Base-by-base conservation (phyloP, 2,113 vertebrate species). In the Addax nasomaculatus region DNA sequence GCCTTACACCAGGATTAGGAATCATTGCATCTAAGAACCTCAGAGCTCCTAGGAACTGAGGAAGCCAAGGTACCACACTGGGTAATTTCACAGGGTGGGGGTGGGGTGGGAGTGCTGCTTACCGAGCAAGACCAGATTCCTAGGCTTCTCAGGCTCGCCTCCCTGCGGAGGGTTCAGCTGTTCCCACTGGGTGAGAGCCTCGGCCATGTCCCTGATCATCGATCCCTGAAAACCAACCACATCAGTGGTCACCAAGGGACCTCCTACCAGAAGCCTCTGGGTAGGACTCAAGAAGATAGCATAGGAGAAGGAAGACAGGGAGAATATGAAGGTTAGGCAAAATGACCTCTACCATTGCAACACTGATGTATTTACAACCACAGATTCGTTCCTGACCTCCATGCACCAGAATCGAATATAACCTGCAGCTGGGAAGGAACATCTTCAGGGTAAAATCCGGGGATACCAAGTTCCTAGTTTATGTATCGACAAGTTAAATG, bases 61-160 rank as follows among this genome's bases (percentile, higher is more conserved):
- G 87, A 92, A 85, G 15, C 21, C 29, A 85, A 87, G 92, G 33
- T 8, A 67, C 12, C 3, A 25, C 15, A 11, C 2, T 17, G 58
- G 55, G 11, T 43, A 47, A 64, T 81, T 53, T 90, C 43, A 17
- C 30, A 73, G 45, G n/a, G 29, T 80, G 2, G 30, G 29, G 78
- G 47, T 51, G 11, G 3, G 3, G 16, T 15, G 10, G 12, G 12
- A 16, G n/a, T 33, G 21, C n/a, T 73, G 36, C 97, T 97, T 95
- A 98, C 98, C 97, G 62, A 98, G 78, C 70, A 95, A 96, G 62
- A 97, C 93, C 85, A 98, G 90, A 45, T 55, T 96, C 62, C 95
- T 85, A 21, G 62, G 97, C 39, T 95, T 96, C 96, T 96, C 39
- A 14, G 78, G 81, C 55, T 85, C 15, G 58, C 67, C 88, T 86